Evolutionary conservation across 2,888 invertebrate species (phyloP).

Genomic region (Meloe dianella): DNA sequence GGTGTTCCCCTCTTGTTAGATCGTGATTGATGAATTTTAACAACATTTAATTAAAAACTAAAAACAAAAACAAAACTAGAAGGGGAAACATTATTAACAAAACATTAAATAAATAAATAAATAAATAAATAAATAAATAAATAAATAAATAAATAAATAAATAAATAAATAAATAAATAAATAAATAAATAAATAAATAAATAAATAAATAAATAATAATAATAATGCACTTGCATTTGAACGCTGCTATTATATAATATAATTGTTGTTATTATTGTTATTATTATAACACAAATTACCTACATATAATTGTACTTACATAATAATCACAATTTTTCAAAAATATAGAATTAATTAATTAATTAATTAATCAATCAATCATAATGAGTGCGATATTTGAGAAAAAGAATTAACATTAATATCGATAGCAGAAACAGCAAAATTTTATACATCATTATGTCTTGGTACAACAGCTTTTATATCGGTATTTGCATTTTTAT

Average conservation of each 20-base stretch:
- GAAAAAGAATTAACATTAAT: conserved; percentile 59
- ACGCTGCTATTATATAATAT: conserved; percentile 4
- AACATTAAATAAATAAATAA: conserved; percentile 10
- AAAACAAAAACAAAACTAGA: conserved; percentile 38
- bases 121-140: not conserved
- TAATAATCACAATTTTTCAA: not conserved
- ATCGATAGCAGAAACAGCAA: conserved; percentile 79
- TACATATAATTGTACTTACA: too few relatives aligned
- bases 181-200: too few relatives aligned
- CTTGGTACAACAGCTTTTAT: conserved; percentile 88
- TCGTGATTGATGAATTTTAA: conserved; percentile 53
- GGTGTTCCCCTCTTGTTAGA: conserved; percentile 88
- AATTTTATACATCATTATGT: conserved; percentile 88
- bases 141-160: too few relatives aligned
- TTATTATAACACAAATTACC: not conserved
- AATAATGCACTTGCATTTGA: conserved; percentile 6
- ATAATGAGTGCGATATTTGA: conserved; percentile 42
- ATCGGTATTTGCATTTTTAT: conserved; percentile 88
- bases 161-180: too few relatives aligned
- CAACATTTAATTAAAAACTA: conserved; percentile 11
- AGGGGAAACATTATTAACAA: conserved; percentile 50
- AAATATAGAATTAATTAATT: not conserved
- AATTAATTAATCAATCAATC: too few relatives aligned
- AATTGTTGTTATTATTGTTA: not conserved
- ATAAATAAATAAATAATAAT: too few relatives aligned